These are phyloP conservation scores for Sericinus montela DNA, from an alignment of 2,888 invertebrate genomes.

Conservation along the genomic window DNA sequence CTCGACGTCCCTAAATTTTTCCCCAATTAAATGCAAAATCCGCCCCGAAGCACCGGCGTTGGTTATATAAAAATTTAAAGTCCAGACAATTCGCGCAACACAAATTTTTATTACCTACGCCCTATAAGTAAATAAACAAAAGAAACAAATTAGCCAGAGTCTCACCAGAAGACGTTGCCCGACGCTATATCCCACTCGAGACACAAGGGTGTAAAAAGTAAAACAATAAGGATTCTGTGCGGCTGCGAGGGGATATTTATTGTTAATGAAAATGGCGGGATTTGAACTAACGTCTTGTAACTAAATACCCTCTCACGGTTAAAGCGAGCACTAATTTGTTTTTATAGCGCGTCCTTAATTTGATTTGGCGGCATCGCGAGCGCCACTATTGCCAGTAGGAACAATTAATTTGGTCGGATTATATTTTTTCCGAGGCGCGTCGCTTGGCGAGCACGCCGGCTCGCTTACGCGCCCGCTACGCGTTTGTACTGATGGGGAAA, in stretches of 20 bases:
- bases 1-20: slow-evolving; percentile 73
- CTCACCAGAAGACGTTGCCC: slow-evolving; percentile 63
- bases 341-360: slow-evolving; percentile 80
- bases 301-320: slow-evolving; percentile 79
- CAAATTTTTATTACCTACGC: slow-evolving; percentile 76
- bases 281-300: slow-evolving; percentile 80
- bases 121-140: slow-evolving; percentile 74
- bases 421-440: slow-evolving; percentile 69
- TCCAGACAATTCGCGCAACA: slow-evolving; percentile 78
- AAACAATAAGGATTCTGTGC: slow-evolving; percentile 78
- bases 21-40: slow-evolving; percentile 77
- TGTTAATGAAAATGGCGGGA: slow-evolving; percentile 80
- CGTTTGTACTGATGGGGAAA: slow-evolving; percentile 68
- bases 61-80: slow-evolving; percentile 77
- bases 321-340: slow-evolving; percentile 80
- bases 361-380: slow-evolving; percentile 79
- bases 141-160: slow-evolving; percentile 73
- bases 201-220: slow-evolving; percentile 80
- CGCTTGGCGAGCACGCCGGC: slow-evolving; percentile 39
- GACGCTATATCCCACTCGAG: slow-evolving; percentile 58
- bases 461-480: slow-evolving; percentile 40
- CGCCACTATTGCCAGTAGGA: slow-evolving; percentile 73
- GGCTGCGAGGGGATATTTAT: slow-evolving; percentile 77
- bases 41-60: slow-evolving; percentile 57
- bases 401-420: slow-evolving; percentile 79